Base-by-base conservation (phyloP, 2,797 vertebrate genomes). In the Amblyopsis hoosieri region DNA sequence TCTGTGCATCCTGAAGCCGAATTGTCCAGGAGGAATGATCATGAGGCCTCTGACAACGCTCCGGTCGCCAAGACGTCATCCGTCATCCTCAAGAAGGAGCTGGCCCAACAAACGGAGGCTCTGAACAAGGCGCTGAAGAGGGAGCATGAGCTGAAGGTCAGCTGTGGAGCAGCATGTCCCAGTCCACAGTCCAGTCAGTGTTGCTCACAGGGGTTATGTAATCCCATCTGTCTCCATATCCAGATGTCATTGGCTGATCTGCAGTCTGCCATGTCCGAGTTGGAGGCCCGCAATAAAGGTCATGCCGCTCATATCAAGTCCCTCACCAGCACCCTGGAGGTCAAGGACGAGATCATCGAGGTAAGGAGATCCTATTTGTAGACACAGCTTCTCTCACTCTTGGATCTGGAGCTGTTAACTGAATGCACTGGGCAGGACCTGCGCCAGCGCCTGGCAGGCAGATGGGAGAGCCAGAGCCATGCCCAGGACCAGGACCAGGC, bases 81-180 rank as follows among this genome's bases (percentile, higher is more conserved):
- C 0, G 80, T 91, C 0, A 9, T 90, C 63, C 86, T 94, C 54
- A 93, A 92, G 72, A 93, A 90, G 67, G 93, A 94, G 75, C 79
- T 94, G 0, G 73, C 78, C 7, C 87, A 92, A 79, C 91, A 88
- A 84, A 93, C 90, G 0, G 91, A 93, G 51, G 91, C 84, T 37
- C 79, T 94, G 49, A 93, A 93, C 74, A 89, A 87, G 62, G 88
- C 90, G 12, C 83, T 94, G 70, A 92, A 92, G 80, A 90, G 87
- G 52, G 92, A 94, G 71, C 93, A 92, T 72, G 90, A 93, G 52
- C 85, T 93, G 9, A 92, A 89, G 91, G 93, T 93, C 51, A 74
- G 75, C 60, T 59, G 8, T 45, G 4, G 13, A 50, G 9, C 15
- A 19, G 58, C 23, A 53, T 14, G 23, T 49, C 45, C 29, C 8